These are phyloP conservation scores for Cephus pygmeus DNA, from an alignment of 2,888 invertebrate species.

Conservation along the genomic window DNA sequence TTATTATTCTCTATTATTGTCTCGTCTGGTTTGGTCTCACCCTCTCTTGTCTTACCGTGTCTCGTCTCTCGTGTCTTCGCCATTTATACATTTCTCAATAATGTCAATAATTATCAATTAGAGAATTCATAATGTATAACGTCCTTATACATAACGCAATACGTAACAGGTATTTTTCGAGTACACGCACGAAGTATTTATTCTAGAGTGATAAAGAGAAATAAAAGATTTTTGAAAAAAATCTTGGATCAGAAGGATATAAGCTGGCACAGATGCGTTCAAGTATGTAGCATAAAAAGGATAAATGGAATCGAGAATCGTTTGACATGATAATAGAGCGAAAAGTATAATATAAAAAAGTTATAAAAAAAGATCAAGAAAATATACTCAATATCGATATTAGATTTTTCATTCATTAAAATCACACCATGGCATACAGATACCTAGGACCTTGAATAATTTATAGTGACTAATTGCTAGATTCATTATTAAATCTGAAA, in stretches of 20 bases:
- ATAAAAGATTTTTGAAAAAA: neutral
- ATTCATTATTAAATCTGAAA: neutral
- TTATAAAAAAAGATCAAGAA: conserved; percentile 25
- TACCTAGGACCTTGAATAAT: conserved; percentile 53
- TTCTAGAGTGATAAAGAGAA: neutral
- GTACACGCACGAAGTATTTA: too few species aligned
- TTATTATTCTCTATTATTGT: too few species aligned
- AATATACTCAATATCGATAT: conserved; percentile 24
- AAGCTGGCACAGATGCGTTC: conserved; percentile 63
- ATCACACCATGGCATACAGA: conserved; percentile 57
- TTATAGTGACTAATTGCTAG: conserved; percentile 21
- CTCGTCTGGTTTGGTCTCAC: neutral
- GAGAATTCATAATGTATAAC: neutral
- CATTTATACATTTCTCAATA: neutral
- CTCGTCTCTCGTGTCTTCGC: neutral
- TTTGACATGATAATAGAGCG: conserved; percentile 62
- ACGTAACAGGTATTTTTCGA: neutral
- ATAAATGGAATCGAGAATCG: conserved; percentile 51
- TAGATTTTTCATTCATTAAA: conserved; percentile 36
- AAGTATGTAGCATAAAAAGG: conserved; percentile 56
- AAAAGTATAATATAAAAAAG: conserved; percentile 41
- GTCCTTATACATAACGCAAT: neutral
- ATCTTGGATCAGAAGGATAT: conserved; percentile 11
- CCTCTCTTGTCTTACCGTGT: neutral
- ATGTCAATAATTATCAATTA: neutral